phyloP scores from a whole-genome alignment of 2,113 vertebrate genomes.

The Prietella phreatophila region DNA sequence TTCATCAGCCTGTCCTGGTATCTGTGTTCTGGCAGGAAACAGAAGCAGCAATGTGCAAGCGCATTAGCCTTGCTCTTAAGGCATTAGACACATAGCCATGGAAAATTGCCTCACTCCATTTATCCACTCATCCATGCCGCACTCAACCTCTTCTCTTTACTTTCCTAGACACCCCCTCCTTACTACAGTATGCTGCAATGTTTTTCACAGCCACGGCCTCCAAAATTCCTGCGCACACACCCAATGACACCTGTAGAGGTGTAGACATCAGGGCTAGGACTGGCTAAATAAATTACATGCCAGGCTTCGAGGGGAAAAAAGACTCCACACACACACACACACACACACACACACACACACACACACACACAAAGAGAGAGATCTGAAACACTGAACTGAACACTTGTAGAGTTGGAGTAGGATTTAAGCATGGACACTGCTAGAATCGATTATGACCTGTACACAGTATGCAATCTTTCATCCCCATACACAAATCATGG shows the following conservation, averaged over 20 bases:
- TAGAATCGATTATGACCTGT: background rate
- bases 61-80: slow-evolving; percentile 48
- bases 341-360: background rate
- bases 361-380: background rate
- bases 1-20: slow-evolving; percentile 25
- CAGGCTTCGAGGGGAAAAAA: slow-evolving; percentile 1
- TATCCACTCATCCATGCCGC: slow-evolving; percentile 48
- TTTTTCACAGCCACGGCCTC: slow-evolving; percentile 28
- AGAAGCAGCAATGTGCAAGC: slow-evolving; percentile 39
- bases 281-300: slow-evolving; percentile 38
- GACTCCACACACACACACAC: background rate
- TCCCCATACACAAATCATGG: slow-evolving; percentile 1
- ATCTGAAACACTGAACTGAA: background rate
- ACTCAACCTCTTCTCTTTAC: slow-evolving; percentile 12
- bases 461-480: background rate
- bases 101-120: slow-evolving; percentile 38
- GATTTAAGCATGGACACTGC: background rate
- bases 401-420: background rate
- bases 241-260: slow-evolving; percentile 15
- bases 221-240: slow-evolving; percentile 17
- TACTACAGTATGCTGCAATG: background rate
- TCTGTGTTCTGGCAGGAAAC: slow-evolving; percentile 31
- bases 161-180: slow-evolving; percentile 4
- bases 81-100: slow-evolving; percentile 46
- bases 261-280: background rate